phyloP scores from a whole-genome alignment of 2,113 vertebrate species.

The Dasyornis broadbenti region DNA sequence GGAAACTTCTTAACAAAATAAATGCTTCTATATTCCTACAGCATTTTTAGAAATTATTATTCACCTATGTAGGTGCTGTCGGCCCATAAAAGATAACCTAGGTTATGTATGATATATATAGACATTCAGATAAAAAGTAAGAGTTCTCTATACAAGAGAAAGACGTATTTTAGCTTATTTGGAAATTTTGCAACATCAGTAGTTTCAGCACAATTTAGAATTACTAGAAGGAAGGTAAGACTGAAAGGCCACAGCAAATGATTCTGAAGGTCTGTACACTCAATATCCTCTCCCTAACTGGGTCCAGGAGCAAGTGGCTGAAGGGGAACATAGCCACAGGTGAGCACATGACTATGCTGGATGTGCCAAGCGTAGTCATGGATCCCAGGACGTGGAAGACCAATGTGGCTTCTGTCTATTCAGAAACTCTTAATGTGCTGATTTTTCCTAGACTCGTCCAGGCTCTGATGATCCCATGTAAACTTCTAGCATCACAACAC shows the following conservation, averaged over 20 bases:
- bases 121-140: not conserved
- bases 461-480: not conserved
- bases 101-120: not conserved
- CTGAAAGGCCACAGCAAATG: not conserved
- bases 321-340: not conserved
- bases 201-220: not conserved
- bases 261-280: not conserved
- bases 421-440: not conserved
- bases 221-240: not conserved
- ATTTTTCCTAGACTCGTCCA: not conserved
- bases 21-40: not conserved
- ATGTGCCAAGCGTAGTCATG: accelerated
- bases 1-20: not conserved
- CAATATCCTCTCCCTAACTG: not conserved
- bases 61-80: not conserved
- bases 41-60: not conserved
- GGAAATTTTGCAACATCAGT: not conserved
- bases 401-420: not conserved
- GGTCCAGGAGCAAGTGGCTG: not conserved
- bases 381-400: not conserved
- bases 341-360: not conserved
- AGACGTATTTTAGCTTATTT: not conserved
- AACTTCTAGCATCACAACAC: not conserved
- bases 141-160: not conserved
- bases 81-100: not conserved